Percentiles rank a stretch among this genome's conserved stretches.
phyloP scores from a whole-genome alignment of 2,888 invertebrate species.

The Nasonia oneida region DNA sequence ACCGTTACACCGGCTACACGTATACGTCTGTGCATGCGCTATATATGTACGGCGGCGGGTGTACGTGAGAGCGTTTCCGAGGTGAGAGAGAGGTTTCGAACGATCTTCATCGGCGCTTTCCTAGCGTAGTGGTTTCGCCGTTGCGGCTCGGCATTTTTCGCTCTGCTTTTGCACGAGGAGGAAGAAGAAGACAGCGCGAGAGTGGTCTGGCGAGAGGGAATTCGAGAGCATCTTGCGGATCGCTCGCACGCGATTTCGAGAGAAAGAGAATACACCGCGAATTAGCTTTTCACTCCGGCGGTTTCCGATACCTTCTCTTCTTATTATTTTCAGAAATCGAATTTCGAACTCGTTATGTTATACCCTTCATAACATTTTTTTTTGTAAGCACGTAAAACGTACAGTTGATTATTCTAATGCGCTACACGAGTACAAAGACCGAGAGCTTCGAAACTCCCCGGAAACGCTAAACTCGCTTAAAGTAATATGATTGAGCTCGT shows the following conservation, averaged over 20 bases:
- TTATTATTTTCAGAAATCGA: not conserved
- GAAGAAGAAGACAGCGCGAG: not conserved
- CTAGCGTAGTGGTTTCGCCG: not conserved
- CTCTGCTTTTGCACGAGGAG: slow-evolving; percentile 10
- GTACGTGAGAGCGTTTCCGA: not conserved
- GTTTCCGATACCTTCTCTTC: not conserved
- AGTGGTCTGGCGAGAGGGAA: not conserved
- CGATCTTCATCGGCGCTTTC: slow-evolving; percentile 46
- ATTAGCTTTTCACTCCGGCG: not conserved
- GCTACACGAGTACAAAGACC: not conserved
- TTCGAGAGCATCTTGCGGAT: slow-evolving; percentile 39
- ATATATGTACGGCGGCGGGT: not conserved
- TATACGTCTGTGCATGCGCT: not conserved
- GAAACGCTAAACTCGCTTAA: not conserved
- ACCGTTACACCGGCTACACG: slow-evolving; percentile 46
- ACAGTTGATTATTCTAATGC: not conserved
- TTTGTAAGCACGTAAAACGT: not conserved
- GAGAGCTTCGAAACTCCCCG: not conserved
- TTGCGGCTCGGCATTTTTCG: slow-evolving; percentile 15
- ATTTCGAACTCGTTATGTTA: not conserved
- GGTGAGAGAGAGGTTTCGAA: slow-evolving; percentile 15
- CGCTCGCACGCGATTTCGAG: slow-evolving; percentile 52
- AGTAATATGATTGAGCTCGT: not conserved
- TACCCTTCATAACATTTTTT: not conserved
- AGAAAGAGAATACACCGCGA: not conserved